Evolutionary conservation across 64 coral and sea anemone genomes (phyloP).

Genomic region (Actinia equina): DNA sequence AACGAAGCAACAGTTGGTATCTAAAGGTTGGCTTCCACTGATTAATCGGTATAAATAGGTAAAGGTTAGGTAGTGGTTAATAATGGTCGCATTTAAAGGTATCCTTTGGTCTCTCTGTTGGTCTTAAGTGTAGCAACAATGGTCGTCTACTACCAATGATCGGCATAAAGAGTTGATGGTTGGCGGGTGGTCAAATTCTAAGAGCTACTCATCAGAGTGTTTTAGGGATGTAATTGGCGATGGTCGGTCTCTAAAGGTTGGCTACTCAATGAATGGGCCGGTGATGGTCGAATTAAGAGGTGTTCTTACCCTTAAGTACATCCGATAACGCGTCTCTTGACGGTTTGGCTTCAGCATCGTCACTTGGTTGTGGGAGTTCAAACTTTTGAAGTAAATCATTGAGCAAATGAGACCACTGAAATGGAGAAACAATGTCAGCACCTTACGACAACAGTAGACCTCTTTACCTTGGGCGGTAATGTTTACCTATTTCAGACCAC

Average conservation of each 20-base stretch:
- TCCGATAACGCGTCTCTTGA: background rate
- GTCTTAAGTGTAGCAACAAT: too few relatives aligned
- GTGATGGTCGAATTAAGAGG: background rate
- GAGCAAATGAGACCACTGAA: constrained; percentile 35
- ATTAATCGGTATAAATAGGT: too few relatives aligned
- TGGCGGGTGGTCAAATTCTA: too few relatives aligned
- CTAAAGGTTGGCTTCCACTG: too few relatives aligned
- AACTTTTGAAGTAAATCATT: constrained; percentile 32
- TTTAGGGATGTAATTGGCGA: background rate
- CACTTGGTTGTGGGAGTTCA: background rate
- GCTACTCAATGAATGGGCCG: background rate
- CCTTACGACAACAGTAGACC: too few relatives aligned
- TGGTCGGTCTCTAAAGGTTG: background rate
- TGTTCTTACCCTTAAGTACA: constrained; percentile 38
- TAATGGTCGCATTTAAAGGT: background rate
- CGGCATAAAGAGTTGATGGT: background rate
- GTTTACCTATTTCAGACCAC: too few relatives aligned
- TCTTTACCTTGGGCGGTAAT: too few relatives aligned
- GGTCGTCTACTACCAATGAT: background rate
- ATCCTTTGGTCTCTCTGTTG: too few relatives aligned
- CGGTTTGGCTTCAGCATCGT: constrained; percentile 21
- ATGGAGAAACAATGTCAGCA: too few relatives aligned
- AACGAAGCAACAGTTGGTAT: too few relatives aligned
- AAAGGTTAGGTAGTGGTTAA: too few relatives aligned
- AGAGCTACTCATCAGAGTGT: too few relatives aligned